Evolutionary conservation across 2,888 invertebrate genomes (phyloP), one percentile per base, ranked within the genome.

Genomic region (Aromia moschata): DNA sequence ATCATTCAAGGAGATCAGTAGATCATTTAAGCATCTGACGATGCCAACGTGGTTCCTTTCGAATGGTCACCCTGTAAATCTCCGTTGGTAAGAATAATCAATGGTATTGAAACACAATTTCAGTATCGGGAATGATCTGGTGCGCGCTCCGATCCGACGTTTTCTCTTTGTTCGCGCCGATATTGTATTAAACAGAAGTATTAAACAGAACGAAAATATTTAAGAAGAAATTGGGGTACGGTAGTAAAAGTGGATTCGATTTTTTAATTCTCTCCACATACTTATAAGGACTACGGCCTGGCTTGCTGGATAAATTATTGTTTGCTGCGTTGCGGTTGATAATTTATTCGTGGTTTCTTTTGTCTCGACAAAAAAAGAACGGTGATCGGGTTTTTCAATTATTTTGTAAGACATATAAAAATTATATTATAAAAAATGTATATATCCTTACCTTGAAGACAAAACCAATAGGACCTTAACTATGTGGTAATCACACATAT

Each of bases 101-200:
- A 44, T 11, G 53, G 44, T 18, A 53, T 53, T 43, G 44, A 53
- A 53, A 53, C 43, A 36, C 44, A 44, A 53, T 53, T 53, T 20
- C 44, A 44, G 38, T 52, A 11, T 52, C 49, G 56, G 43, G 40
- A 47, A 46, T 41, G 47, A 33, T 47, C 56, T 36, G 49, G 25
- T 56, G 56, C 25, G 56, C 25, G 12, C 25, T 25, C 7, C 33
- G 54, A 25, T 52, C 36, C 36, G 25, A 2, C 2, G 3, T 53
- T 20, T 53, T 33, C 36, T 2, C 44, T 53, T 53, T 53, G 37
- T 31, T n/a, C 17, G 17, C 30, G 53, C 53, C 53, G 53, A 53
- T 40, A 44, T 33, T 36, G 36, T 9, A 25, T n/a, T 30, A 36
- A 38, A 16, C 10, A 20, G 17, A 44, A 4, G 45, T 30, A 14